Evolutionary conservation across 2,113 vertebrate genomes (phyloP).

Genomic region (Capreolus pygargus): DNA sequence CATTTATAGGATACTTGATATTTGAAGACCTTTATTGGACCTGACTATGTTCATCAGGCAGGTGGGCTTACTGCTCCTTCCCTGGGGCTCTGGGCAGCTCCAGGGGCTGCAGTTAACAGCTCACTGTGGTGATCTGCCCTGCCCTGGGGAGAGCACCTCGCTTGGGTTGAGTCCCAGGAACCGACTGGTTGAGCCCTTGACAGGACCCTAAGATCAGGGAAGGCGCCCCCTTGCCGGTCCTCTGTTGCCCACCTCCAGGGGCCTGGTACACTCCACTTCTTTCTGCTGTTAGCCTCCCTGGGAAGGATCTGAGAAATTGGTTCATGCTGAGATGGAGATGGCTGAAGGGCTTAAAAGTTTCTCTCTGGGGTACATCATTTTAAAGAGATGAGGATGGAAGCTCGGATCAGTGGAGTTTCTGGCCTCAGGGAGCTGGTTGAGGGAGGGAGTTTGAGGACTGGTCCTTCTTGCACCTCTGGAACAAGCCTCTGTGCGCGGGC

Average conservation of each 20-base stretch:
- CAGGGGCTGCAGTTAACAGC: background rate
- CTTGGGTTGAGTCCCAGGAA: background rate
- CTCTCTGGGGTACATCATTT: background rate
- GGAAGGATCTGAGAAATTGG: background rate
- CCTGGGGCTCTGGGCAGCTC: background rate
- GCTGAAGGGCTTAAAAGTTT: background rate
- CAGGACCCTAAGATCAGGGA: background rate
- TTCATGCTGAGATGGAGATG: background rate
- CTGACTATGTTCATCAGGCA: rapidly evolving
- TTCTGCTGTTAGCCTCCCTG: background rate
- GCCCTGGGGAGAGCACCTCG: background rate
- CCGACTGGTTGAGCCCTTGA: background rate
- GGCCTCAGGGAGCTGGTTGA: background rate
- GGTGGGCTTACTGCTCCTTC: background rate
- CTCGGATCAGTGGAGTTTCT: background rate
- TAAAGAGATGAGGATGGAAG: conserved; percentile 10
- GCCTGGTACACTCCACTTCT: rapidly evolving
- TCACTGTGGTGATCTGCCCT: background rate
- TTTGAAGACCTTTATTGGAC: background rate
- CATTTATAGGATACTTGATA: background rate
- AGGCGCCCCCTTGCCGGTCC: background rate
- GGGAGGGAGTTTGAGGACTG: background rate
- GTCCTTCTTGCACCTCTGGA: background rate
- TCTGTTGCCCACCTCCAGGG: background rate
- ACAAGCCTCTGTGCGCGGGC: background rate